phyloP scores from a whole-genome alignment of 2,888 invertebrate genomes.

The Sesamia inferens region DNA sequence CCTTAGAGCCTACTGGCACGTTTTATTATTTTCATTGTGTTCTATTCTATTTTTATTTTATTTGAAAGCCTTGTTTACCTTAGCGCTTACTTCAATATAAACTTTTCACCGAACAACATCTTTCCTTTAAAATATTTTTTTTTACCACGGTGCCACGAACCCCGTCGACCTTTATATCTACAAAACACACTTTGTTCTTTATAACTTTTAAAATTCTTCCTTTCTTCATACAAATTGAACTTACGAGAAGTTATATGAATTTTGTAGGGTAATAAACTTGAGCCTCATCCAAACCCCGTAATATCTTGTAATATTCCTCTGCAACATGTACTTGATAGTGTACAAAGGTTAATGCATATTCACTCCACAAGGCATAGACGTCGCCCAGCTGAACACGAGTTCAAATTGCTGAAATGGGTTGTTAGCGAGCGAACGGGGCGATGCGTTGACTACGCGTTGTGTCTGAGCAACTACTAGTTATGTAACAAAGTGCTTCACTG shows the following conservation, averaged over 20 bases:
- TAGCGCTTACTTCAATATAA: too few relatives aligned
- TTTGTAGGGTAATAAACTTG: background rate
- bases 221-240: background rate
- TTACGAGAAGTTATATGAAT: background rate
- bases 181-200: background rate
- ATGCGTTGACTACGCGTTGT: constrained; percentile 10
- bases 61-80: too few relatives aligned
- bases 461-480: constrained; percentile 5
- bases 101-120: too few relatives aligned
- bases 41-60: too few relatives aligned
- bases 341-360: constrained; percentile 9
- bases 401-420: constrained; percentile 32
- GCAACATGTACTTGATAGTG: background rate
- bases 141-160: too few relatives aligned
- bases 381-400: constrained; percentile 9
- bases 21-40: too few relatives aligned
- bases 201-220: background rate
- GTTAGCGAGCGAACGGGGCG: constrained; percentile 17
- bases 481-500: constrained; percentile 12
- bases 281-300: background rate
- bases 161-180: too few relatives aligned
- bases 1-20: too few relatives aligned
- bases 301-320: background rate
- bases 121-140: too few relatives aligned
- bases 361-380: background rate